These are phyloP conservation scores for Trichoplusia ni DNA, from an alignment of 1,140 invertebrate genomes.

Conservation along the genomic window DNA sequence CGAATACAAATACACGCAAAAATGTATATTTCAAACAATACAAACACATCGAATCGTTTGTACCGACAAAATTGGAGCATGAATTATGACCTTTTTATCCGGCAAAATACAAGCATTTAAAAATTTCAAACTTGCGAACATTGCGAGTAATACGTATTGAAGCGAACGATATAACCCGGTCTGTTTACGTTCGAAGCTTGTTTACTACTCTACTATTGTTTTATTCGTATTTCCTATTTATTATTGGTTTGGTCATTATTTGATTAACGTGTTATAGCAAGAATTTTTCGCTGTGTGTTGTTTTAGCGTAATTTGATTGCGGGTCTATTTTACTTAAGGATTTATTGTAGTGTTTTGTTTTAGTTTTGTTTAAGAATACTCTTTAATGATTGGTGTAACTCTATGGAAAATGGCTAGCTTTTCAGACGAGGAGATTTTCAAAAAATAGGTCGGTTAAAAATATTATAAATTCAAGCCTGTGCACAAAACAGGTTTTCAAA, in stretches of 20 bases:
- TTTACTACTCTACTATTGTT: conserved; percentile 15
- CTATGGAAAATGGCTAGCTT: no score
- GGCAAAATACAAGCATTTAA: conserved; percentile 6
- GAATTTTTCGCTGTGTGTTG: background rate
- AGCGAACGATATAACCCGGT: background rate
- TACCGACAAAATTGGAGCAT: background rate
- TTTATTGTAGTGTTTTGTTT: no score
- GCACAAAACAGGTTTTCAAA: no score
- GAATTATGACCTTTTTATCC: conserved; percentile 23
- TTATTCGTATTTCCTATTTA: conserved; percentile 11
- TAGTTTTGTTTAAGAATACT: no score
- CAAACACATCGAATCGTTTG: background rate
- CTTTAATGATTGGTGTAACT: no score
- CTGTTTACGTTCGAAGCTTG: conserved; percentile 22
- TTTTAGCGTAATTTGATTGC: background rate
- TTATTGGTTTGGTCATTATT: no score
- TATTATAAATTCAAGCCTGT: no score
- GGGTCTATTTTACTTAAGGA: background rate
- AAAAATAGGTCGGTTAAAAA: no score
- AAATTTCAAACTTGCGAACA: conserved; percentile 23
- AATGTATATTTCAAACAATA: conserved; percentile 3
- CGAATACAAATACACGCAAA: no score
- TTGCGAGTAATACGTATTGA: conserved; percentile 25
- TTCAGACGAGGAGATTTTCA: no score
- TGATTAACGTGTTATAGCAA: background rate